Evolutionary conservation across 2,888 invertebrate species (phyloP).

Genomic region (Lasius fuliginosus): DNA sequence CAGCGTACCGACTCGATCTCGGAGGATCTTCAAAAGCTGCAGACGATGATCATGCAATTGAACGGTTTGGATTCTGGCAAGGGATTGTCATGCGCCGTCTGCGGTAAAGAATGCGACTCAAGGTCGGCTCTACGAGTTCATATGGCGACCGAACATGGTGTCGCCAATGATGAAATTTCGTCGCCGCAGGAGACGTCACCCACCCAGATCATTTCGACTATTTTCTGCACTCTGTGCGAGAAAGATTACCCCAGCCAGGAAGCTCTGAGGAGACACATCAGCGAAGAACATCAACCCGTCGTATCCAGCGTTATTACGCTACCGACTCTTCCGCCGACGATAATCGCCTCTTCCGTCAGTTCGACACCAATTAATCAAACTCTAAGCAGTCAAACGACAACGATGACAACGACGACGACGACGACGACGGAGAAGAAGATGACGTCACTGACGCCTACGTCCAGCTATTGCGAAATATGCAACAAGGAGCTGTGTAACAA

Average conservation of each 20-base stretch:
- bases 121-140: slow-evolving; percentile 91
- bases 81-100: slow-evolving; percentile 89
- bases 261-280: slow-evolving; percentile 90
- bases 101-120: slow-evolving; percentile 91
- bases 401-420: slow-evolving; percentile 89
- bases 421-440: slow-evolving; percentile 88
- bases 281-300: slow-evolving; percentile 88
- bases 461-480: slow-evolving; percentile 98
- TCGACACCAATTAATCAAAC: slow-evolving; percentile 64
- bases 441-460: slow-evolving; percentile 90
- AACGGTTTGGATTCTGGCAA: slow-evolving; percentile 91
- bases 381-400: slow-evolving; percentile 87
- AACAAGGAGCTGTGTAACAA: slow-evolving; percentile 99
- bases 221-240: slow-evolving; percentile 88
- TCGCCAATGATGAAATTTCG: slow-evolving; percentile 75
- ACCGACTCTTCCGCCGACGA: slow-evolving; percentile 62
- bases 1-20: slow-evolving; percentile 90
- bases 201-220: slow-evolving; percentile 48
- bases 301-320: slow-evolving; percentile 59
- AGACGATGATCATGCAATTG: slow-evolving; percentile 96
- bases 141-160: slow-evolving; percentile 90
- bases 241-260: slow-evolving; percentile 89
- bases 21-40: slow-evolving; percentile 95
- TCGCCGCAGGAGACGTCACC: slow-evolving; percentile 83
- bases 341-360: slow-evolving; percentile 55